phyloP scores from a whole-genome alignment of 2,797 vertebrate species.

The Pantherophis alleghaniensis region DNA sequence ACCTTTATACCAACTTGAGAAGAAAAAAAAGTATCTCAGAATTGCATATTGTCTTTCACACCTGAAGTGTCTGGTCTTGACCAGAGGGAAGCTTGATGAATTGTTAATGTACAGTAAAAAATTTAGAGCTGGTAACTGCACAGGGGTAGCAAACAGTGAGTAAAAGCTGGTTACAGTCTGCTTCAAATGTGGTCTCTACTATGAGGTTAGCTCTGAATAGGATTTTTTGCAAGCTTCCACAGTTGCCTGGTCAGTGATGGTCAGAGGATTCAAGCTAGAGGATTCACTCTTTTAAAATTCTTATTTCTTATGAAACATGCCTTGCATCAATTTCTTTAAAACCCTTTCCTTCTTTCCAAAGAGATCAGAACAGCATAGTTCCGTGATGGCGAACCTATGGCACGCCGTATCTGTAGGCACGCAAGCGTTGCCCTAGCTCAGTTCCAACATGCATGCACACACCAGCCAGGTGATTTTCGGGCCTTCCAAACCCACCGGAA shows the following conservation, averaged over 20 bases:
- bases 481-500: too few relatives aligned
- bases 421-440: too few relatives aligned
- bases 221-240: background rate
- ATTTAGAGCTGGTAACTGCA: slow-evolving; percentile 27
- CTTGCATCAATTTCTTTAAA: background rate
- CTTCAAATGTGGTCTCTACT: background rate
- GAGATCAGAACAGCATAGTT: background rate
- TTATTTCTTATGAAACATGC: background rate
- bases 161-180: background rate
- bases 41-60: slow-evolving; percentile 76
- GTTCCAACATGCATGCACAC: too few relatives aligned
- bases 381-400: too few relatives aligned
- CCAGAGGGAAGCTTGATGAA: slow-evolving; percentile 61
- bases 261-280: background rate
- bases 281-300: background rate
- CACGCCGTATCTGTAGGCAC: too few relatives aligned
- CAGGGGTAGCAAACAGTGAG: background rate
- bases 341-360: background rate
- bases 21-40: slow-evolving; percentile 67
- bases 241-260: too few relatives aligned
- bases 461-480: too few relatives aligned
- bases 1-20: slow-evolving; percentile 61
- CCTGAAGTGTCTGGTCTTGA: slow-evolving; percentile 71
- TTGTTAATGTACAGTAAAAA: slow-evolving; percentile 69
- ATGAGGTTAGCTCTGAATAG: background rate